These are phyloP conservation scores for Melanchra persicariae DNA, from an alignment of 2,888 invertebrate species.

Conservation along the genomic window DNA sequence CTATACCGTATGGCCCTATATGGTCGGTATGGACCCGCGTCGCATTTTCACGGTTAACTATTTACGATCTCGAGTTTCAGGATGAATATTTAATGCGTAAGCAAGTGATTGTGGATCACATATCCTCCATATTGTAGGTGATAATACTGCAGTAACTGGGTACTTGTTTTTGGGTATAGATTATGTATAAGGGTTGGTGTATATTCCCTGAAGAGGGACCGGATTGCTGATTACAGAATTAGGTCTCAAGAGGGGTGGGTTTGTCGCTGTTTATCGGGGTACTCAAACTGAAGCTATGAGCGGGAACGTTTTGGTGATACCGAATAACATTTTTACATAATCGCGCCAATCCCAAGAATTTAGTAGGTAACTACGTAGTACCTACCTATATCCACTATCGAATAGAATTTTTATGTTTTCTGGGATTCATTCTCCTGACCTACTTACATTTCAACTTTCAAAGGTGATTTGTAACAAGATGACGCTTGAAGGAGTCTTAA, in stretches of 20 bases:
- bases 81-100: constrained; percentile 62
- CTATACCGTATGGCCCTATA: constrained; percentile 47
- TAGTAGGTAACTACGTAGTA: neutral
- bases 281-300: constrained; percentile 27
- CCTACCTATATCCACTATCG: too few relatives aligned
- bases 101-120: constrained; percentile 57
- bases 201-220: constrained; percentile 40
- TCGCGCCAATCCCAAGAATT: neutral
- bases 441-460: too few relatives aligned
- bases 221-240: constrained; percentile 55
- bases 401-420: too few relatives aligned
- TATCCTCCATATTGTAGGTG: constrained; percentile 57
- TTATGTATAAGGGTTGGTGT: constrained; percentile 51
- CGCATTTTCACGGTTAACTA: constrained; percentile 70
- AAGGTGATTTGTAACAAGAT: neutral
- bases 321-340: neutral
- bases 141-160: constrained; percentile 57
- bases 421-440: too few relatives aligned
- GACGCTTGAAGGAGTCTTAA: too few relatives aligned
- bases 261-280: constrained; percentile 35
- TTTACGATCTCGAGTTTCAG: constrained; percentile 59
- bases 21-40: constrained; percentile 50
- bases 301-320: neutral
- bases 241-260: constrained; percentile 18
- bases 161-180: constrained; percentile 30